Percentiles rank a stretch among this genome's conserved stretches.
Evolutionary conservation across 2,797 vertebrate species (phyloP).

Genomic region (Tympanoctomys barrerae): DNA sequence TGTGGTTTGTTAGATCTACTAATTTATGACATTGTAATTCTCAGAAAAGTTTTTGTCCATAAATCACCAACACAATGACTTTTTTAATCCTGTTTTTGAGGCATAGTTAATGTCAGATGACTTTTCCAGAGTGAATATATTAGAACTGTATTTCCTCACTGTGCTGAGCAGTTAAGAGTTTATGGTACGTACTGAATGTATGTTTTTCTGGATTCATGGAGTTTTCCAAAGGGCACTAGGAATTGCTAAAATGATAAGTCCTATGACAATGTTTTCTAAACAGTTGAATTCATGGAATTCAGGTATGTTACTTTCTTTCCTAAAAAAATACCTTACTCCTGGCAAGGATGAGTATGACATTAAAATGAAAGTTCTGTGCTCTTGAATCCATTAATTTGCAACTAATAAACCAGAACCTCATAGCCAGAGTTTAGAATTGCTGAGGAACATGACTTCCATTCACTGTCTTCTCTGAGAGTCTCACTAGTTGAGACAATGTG

Average conservation of each 20-base stretch:
- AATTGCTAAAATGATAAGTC: conserved; percentile 51
- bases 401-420: conserved; percentile 25
- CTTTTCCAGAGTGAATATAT: conserved; percentile 52
- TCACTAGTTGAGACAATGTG: neutral
- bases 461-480: neutral
- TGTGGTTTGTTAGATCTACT: conserved; percentile 28
- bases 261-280: conserved; percentile 26
- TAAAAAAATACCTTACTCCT: conserved; percentile 56
- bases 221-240: conserved; percentile 53
- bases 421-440: conserved; percentile 45
- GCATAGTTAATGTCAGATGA: conserved; percentile 44
- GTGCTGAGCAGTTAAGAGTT: conserved; percentile 13
- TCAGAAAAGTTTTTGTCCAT: conserved; percentile 54
- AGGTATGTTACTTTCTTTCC: conserved; percentile 48
- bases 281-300: conserved; percentile 33
- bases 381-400: conserved; percentile 30
- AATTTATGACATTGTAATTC: conserved; percentile 61
- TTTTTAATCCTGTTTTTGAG: conserved; percentile 57
- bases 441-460: neutral
- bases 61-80: conserved; percentile 54
- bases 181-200: conserved; percentile 35
- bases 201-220: conserved; percentile 24
- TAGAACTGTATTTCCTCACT: conserved; percentile 30
- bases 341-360: conserved; percentile 45
- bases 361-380: conserved; percentile 9